These are phyloP conservation scores for Orientallactaga sibirica DNA, from an alignment of 2,797 vertebrate species.

Conservation along the genomic window DNA sequence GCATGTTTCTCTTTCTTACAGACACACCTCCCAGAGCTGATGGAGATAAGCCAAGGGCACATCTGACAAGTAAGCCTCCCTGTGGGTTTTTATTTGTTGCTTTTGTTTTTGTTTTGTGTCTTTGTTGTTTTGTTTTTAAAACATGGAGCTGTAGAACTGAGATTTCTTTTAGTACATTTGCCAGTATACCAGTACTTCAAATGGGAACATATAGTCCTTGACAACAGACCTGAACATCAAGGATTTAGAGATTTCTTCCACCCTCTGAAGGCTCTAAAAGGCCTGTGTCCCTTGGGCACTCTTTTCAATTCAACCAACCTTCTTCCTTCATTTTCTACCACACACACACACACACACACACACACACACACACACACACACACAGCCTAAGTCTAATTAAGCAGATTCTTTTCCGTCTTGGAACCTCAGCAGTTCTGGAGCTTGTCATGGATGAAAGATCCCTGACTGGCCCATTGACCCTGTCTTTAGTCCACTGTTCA, in stretches of 20 bases:
- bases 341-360: neutral
- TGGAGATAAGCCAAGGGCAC: conserved; percentile 87
- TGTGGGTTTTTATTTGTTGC: neutral
- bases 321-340: neutral
- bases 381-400: neutral
- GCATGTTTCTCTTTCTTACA: conserved; percentile 61
- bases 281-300: neutral
- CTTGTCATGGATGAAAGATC: conserved; percentile 23
- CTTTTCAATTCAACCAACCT: neutral
- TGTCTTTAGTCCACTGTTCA: neutral
- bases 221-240: neutral
- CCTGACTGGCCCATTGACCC: neutral
- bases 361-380: neutral
- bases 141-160: neutral
- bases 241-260: neutral
- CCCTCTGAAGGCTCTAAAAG: neutral
- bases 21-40: conserved; percentile 49
- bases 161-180: neutral
- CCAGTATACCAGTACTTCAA: conserved; percentile 18
- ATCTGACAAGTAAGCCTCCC: conserved; percentile 87
- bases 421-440: neutral
- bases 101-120: no score
- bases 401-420: conserved; percentile 17
- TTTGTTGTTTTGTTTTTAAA: neutral
- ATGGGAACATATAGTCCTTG: neutral